Evolutionary conservation across 2,888 invertebrate genomes (phyloP), one percentile per base, ranked within the genome.

Genomic region (Ophion ellenae): DNA sequence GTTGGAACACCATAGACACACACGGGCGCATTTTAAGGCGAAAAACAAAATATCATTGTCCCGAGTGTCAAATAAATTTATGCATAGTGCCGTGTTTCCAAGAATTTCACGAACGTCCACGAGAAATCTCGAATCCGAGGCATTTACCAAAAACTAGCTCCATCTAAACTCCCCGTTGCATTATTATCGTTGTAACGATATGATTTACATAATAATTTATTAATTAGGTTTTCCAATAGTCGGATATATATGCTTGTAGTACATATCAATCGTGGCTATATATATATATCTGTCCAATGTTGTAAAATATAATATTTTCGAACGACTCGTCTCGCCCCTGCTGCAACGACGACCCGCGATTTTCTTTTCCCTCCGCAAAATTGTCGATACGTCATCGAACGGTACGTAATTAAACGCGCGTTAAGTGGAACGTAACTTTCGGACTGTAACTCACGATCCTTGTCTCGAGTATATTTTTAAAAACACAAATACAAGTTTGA

Each of bases 51-150:
- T 98, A 97, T 94, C 97, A 98, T 92, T 98, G 98, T 94, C 98
- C 98, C 0, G 98, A 98, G 93, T 98, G 98, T 94, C 97, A 97
- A 94, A 97, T 97, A 86, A 98, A 98, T 94, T 95, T 98, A 77
- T 98, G 98, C 94, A 97, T 98, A 91, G 98, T 98, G 87, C 98
- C 98, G 63, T 98, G 98, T 94, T 98, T 98, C 95, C 97, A 98
- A 94, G 97, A 97, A 91, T 97, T 97, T 92, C 97, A 97, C 92
- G 97, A 97, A 91, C 95, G 96, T 36, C 95, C 95, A 32, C 90
- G 91, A 61, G 91, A 92, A 79, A 85, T 82, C 66, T 87, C 89
- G n/a, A 90, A 87, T 75, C 80, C 90, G 57, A 92, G 91, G 85
- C 89, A 91, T 70, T 84, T 92, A 87, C 92, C 92, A 87, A 92